Conservation (phyloP, 2,797 vertebrate genomes). For the Natrix natrix region DNA sequence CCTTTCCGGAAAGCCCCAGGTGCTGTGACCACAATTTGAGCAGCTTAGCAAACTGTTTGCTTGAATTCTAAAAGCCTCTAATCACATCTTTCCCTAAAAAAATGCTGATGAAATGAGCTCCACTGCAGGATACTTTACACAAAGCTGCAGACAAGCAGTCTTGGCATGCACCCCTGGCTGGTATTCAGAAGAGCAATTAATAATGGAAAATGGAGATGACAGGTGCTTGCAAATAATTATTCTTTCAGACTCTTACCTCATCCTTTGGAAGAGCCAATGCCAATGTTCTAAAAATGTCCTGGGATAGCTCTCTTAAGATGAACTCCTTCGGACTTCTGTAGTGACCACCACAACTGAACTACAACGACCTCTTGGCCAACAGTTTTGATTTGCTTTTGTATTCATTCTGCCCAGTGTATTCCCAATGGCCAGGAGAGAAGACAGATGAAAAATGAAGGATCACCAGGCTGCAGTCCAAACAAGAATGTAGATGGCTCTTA, state of each 20-base stretch:
- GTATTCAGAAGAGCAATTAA: background rate
- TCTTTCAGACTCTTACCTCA: background rate
- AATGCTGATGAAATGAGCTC: background rate
- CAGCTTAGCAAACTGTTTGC: background rate
- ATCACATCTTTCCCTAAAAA: background rate
- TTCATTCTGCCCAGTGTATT: background rate
- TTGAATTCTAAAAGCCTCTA: background rate
- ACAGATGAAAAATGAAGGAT: background rate
- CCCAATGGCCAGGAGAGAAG: background rate
- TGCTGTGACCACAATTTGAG: background rate
- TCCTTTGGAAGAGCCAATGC: background rate
- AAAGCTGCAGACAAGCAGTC: conserved; percentile 1
- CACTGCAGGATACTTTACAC: background rate
- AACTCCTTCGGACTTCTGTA: background rate
- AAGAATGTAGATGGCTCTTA: background rate
- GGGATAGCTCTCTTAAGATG: background rate
- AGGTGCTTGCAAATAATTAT: background rate
- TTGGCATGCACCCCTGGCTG: background rate
- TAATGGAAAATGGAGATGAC: background rate
- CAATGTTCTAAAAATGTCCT: background rate
- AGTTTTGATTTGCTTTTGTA: background rate
- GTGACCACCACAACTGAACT: background rate
- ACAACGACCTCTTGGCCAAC: background rate
- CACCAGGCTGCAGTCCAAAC: background rate
- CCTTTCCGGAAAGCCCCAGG: background rate